Conservation (phyloP, 2,113 vertebrate genomes). For the Daphoenositta chrysoptera region DNA sequence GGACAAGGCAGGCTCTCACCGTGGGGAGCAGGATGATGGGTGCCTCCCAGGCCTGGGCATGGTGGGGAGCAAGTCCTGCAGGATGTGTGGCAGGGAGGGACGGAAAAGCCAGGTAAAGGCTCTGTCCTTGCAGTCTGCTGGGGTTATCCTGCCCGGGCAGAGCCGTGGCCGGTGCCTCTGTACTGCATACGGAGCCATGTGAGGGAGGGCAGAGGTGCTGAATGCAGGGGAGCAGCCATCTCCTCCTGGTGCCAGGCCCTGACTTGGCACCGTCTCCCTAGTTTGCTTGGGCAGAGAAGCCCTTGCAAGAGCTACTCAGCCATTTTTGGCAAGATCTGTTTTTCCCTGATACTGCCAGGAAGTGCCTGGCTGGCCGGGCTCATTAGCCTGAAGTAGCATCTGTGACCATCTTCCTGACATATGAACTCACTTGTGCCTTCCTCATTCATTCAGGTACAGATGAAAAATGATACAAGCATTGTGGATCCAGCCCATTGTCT, state of each 20-base stretch:
- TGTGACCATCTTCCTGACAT: not conserved
- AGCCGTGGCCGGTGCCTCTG: fast-evolving
- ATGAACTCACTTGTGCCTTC: not conserved
- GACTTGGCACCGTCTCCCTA: not conserved
- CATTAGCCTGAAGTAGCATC: not conserved
- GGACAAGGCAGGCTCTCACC: too few species aligned
- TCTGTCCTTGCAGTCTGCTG: not conserved
- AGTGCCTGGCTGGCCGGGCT: not conserved
- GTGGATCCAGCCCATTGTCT: not conserved
- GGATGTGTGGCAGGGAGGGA: not conserved
- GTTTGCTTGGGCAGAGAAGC: not conserved
- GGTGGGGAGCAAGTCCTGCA: not conserved
- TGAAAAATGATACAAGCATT: not conserved
- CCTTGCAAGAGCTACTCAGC: not conserved
- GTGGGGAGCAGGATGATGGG: fast-evolving
- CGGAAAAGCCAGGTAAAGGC: not conserved
- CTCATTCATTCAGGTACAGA: not conserved
- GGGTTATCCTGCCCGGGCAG: not conserved
- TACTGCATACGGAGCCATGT: fast-evolving
- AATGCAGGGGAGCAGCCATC: not conserved
- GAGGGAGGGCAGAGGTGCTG: not conserved
- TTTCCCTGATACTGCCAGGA: not conserved
- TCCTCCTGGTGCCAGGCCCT: not conserved
- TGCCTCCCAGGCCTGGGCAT: fast-evolving
- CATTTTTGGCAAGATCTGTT: not conserved